phyloP scores from a whole-genome alignment of 2,113 vertebrate species.

The Microtus ochrogaster region DNA sequence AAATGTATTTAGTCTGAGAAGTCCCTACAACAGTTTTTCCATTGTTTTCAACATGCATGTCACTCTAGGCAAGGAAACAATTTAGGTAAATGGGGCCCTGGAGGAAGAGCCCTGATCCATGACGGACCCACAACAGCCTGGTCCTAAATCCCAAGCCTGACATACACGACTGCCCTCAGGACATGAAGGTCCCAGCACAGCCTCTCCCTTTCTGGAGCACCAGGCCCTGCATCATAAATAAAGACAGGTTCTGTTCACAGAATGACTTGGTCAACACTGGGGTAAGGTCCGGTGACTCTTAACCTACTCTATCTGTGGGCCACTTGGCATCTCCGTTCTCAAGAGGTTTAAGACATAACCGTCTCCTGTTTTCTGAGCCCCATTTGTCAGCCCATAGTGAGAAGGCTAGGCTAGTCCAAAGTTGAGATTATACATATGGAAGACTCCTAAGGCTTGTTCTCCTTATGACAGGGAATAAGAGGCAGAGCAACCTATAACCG shows the following conservation, averaged over 20 bases:
- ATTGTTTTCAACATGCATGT: accelerated
- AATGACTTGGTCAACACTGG: accelerated
- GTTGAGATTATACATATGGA: background rate
- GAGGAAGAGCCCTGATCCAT: background rate
- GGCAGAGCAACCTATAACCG: background rate
- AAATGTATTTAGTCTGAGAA: background rate
- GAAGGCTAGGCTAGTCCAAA: background rate
- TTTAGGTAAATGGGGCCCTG: too few relatives aligned
- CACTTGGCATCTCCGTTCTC: background rate
- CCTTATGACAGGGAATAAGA: background rate
- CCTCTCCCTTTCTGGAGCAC: background rate
- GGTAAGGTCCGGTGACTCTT: background rate
- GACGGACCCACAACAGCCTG: too few relatives aligned
- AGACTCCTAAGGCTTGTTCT: background rate
- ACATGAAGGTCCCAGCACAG: background rate
- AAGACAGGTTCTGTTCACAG: background rate
- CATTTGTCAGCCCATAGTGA: background rate
- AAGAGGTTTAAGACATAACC: background rate
- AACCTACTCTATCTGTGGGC: background rate
- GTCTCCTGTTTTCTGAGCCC: background rate
- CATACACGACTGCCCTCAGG: background rate
- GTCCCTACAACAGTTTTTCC: accelerated
- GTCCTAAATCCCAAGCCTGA: background rate
- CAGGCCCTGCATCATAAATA: background rate
- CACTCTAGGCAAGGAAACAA: background rate